A percentile compares a stretch with the other conserved stretches of the same genome.
Conservation (phyloP, 2,888 invertebrate species). For the Serrognathus titanus region DNA sequence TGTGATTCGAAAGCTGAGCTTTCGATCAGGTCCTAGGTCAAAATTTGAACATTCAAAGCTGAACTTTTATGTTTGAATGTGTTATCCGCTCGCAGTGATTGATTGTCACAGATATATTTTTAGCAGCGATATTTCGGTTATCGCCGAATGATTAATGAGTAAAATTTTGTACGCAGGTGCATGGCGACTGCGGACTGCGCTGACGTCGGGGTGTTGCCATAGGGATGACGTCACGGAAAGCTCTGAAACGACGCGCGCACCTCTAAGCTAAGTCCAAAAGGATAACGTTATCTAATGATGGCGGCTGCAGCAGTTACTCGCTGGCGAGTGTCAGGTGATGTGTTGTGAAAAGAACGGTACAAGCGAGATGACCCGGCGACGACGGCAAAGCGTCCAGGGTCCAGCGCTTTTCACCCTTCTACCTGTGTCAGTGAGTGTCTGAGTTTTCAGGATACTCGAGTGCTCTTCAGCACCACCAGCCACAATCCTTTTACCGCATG, state of each 20-base stretch:
- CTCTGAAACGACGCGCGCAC: constrained; percentile 37
- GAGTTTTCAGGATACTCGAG: constrained; percentile 23
- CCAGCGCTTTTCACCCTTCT: constrained; percentile 19
- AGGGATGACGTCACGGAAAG: constrained; percentile 47
- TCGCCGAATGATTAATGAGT: constrained; percentile 16
- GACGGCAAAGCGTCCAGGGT: constrained; percentile 24
- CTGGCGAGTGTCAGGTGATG: constrained; percentile 27
- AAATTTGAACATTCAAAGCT: no score
- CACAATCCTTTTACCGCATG: constrained; percentile 31
- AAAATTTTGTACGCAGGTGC: constrained; percentile 23
- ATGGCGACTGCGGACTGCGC: constrained; percentile 30
- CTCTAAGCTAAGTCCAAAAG: constrained; percentile 10
- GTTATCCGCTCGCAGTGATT: not conserved
- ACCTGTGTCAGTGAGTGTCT: constrained; percentile 26
- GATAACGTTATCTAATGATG: constrained; percentile 30
- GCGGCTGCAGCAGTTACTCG: constrained; percentile 32
- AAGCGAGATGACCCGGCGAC: constrained; percentile 26
- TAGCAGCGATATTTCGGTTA: not conserved
- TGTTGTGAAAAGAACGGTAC: constrained; percentile 25
- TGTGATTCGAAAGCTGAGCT: no score
- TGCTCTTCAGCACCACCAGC: constrained; percentile 19
- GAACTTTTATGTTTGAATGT: no score
- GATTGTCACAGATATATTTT: not conserved
- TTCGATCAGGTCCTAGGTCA: not conserved
- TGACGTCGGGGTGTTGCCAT: constrained; percentile 39